These are phyloP conservation scores for Lagocephalus sceleratus DNA, from an alignment of 2,797 vertebrate species.

Conservation along the genomic window DNA sequence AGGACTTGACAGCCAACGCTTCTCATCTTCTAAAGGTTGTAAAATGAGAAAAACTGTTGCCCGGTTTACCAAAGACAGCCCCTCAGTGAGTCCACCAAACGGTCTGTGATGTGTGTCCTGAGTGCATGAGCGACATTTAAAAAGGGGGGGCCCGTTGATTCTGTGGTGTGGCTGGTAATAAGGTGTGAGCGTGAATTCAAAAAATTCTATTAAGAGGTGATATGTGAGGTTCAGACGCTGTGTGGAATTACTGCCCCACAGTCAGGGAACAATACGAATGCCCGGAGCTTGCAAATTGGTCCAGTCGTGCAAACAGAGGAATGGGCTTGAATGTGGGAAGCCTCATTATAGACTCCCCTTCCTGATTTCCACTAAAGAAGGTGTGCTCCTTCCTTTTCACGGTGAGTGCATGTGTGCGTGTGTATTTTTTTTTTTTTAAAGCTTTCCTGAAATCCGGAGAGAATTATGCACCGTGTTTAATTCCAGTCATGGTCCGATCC, in stretches of 20 bases:
- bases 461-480: constrained; percentile 61
- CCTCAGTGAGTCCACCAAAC: constrained; percentile 6
- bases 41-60: constrained; percentile 4
- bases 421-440: constrained; percentile 10
- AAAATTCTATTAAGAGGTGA: constrained; percentile 60
- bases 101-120: constrained; percentile 23
- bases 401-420: too few species aligned
- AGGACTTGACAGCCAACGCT: background rate
- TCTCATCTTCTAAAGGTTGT: constrained; percentile 9
- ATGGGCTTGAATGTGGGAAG: constrained; percentile 61
- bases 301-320: constrained; percentile 46
- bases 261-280: constrained; percentile 51
- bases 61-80: constrained; percentile 4
- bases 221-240: constrained; percentile 41
- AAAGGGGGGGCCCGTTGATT: constrained; percentile 27
- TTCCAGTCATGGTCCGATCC: constrained; percentile 53
- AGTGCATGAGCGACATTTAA: constrained; percentile 41
- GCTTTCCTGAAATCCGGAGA: constrained; percentile 33
- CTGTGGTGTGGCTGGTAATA: constrained; percentile 37
- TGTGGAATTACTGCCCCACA: constrained; percentile 46
- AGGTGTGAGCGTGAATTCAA: constrained; percentile 61
- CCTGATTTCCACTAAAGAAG: constrained; percentile 40
- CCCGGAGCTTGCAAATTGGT: constrained; percentile 54
- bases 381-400: constrained; percentile 14
- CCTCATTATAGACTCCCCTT: constrained; percentile 54